Conservation (phyloP, 2,888 invertebrate species). For the Gasteruption jaculator region DNA sequence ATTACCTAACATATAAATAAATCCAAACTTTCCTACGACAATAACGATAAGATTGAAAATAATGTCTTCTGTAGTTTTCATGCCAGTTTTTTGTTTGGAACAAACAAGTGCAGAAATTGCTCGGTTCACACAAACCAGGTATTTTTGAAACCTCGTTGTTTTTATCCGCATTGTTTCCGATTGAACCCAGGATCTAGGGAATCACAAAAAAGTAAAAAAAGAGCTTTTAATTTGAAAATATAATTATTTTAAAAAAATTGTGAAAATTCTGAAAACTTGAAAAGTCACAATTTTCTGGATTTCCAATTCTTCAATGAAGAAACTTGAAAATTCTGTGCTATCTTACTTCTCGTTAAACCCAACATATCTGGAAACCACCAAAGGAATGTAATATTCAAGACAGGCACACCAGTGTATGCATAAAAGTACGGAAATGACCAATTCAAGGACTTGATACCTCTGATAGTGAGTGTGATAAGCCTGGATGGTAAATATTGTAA, state of each 20-base stretch:
- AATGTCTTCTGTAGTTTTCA: constrained; percentile 39
- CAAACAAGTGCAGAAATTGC: constrained; percentile 35
- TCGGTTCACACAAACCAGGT: constrained; percentile 36
- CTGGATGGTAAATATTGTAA: constrained; percentile 24
- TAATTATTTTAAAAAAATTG: no score
- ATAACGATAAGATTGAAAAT: constrained; percentile 35
- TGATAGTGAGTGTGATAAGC: constrained; percentile 33
- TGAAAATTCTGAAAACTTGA: no score
- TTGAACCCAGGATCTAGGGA: constrained; percentile 36
- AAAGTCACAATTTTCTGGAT: no score
- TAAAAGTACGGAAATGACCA: constrained; percentile 27
- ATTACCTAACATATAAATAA: constrained; percentile 40
- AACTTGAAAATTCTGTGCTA: not conserved
- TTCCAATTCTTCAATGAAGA: no score
- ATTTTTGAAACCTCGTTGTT: constrained; percentile 26
- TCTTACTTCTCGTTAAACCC: constrained; percentile 26
- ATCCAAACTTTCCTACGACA: constrained; percentile 36
- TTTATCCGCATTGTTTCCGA: constrained; percentile 29
- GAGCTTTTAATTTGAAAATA: no score
- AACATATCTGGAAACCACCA: constrained; percentile 21
- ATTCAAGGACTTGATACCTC: constrained; percentile 31
- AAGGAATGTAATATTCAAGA: constrained; percentile 40
- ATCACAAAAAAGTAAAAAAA: no score
- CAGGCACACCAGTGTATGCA: constrained; percentile 44
- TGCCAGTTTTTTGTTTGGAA: constrained; percentile 34